Evolutionary conservation across 2,113 vertebrate genomes (phyloP), one percentile per base, ranked within the genome.

Genomic region (Nothoprocta perdicaria): DNA sequence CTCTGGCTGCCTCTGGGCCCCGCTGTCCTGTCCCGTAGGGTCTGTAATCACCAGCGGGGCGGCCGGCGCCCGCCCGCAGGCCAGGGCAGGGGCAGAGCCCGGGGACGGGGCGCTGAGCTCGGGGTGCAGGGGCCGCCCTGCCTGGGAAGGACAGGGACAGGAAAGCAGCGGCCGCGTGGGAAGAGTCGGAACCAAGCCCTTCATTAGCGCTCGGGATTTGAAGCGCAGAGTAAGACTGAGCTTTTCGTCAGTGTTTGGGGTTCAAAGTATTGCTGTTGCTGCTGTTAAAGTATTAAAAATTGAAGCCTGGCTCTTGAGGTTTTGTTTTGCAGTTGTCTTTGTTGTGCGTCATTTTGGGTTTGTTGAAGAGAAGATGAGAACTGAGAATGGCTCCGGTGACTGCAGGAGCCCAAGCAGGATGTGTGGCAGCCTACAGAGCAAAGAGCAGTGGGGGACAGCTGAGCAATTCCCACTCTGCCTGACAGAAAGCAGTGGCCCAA

Each of bases 341-440:
- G 8, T 60, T 9, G 4, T 41, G 5, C 31, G 60, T 80, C 22
- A 2, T 8, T 76, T 58, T 58, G 75, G 61, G 26, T 73, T 82
- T 58, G 26, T 74, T 45, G 22, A 33, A 69, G 53, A 6, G 55
- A n/a, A 33, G 65, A 48, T 4, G 52, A 23, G 41, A 61, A 17
- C 35, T 55, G 10, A 10, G 35, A n/a, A 0, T 41, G 33, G 15
- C 27, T 58, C 9, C 18, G 33, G 57, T 40, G 50, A 29, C 55
- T 4, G 1, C 3, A 0, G 12, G 12, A 68, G 45, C 40, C 41
- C 43, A 29, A 19, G 33, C 29, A 15, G 40, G 2, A 0, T 18
- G 62, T 19, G 1, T 10, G 8, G 12, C 52, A 35, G 73, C 38
- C 41, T 12, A 46, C 53, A 9, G 65, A 38, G 58, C 2, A 14